Conservation (phyloP, 2,888 invertebrate species). For the Cyrtodaria siliqua region DNA sequence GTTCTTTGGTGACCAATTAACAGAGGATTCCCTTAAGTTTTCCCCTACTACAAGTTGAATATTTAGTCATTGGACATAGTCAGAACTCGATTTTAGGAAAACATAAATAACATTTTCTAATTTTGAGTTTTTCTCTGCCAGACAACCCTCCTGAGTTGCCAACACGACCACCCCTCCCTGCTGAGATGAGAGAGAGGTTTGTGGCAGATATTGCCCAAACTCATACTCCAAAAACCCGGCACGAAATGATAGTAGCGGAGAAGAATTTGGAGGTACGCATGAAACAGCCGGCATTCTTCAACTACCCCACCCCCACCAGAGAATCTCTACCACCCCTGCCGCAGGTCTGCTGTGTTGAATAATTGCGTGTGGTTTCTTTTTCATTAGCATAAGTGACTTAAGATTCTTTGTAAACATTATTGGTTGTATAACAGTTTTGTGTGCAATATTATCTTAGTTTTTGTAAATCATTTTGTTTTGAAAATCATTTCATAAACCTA, state of each 20-base stretch:
- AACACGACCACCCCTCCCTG: slow-evolving; percentile 81
- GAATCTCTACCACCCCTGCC: slow-evolving; percentile 45
- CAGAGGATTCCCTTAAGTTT: too few species aligned
- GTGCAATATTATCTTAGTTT: too few species aligned
- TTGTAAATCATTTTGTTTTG: too few species aligned
- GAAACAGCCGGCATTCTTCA: slow-evolving; percentile 79
- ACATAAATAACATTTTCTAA: not conserved
- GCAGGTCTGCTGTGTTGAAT: slow-evolving; percentile 22
- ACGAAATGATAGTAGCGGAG: slow-evolving; percentile 74
- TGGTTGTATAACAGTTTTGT: too few species aligned
- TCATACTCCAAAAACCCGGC: slow-evolving; percentile 77
- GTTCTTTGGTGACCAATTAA: too few species aligned
- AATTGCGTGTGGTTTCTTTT: too few species aligned
- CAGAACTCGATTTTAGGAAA: too few species aligned
- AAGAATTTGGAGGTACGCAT: slow-evolving; percentile 73
- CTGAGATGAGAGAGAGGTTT: slow-evolving; percentile 75
- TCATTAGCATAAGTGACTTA: too few species aligned
- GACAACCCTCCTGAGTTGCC: slow-evolving; percentile 67
- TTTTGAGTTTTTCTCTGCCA: not conserved
- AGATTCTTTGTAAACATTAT: too few species aligned
- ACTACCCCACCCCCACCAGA: slow-evolving; percentile 79
- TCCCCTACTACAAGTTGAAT: too few species aligned
- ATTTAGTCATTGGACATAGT: too few species aligned
- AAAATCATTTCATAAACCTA: too few species aligned
- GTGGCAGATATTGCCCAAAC: slow-evolving; percentile 80